Base-by-base conservation (phyloP, 1,140 invertebrate genomes). In the Ruditapes philippinarum region DNA sequence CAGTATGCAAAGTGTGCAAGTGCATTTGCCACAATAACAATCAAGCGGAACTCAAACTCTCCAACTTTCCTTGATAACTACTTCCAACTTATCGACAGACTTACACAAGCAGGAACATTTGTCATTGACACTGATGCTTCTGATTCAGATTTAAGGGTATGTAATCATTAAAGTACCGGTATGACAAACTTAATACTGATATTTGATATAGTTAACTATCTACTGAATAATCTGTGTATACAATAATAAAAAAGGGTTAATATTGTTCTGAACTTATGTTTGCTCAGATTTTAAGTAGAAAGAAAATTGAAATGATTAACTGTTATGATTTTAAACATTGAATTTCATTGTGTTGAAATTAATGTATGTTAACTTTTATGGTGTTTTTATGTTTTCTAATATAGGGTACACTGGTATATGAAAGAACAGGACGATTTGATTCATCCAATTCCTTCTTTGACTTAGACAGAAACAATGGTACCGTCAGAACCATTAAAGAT, bases 371-470 rank as follows among this genome's bases (percentile, higher is more conserved):
- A n/a, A n/a, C 17, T 19, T 36, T 73, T 36, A 25, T 74, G 70
- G 5, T 57, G 19, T 57, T 65, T 31, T 7, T n/a, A n/a, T n/a
- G n/a, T n/a, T 65, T 65, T 31, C 4, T 4, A 31, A 54, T 84
- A 25, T 31, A 88, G 86, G 87, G 87, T 33, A 28, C 33, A 11
- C 54, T 90, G 19, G 62, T 74, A 28, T 91, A 90, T 84, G 49
- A 73, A 28, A 78, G 22, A 25, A 84, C 92, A 22, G 93, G 79
- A 31, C 19, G 70, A 42, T 38, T 76, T 31, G 62, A 60, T 25
- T 65, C 79, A 11, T 65, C 70, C 12, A 73, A 82, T 25, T 89
- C 79, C 5, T 89, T 89, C 79, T 89, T 89, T 36, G 38, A 31
- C 1, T 76, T 89, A n/a, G 54, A 82, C 36, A 19, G 11, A 3